Conservation (phyloP, 1,140 invertebrate genomes). For the Cyphomyrmex costatus region DNA sequence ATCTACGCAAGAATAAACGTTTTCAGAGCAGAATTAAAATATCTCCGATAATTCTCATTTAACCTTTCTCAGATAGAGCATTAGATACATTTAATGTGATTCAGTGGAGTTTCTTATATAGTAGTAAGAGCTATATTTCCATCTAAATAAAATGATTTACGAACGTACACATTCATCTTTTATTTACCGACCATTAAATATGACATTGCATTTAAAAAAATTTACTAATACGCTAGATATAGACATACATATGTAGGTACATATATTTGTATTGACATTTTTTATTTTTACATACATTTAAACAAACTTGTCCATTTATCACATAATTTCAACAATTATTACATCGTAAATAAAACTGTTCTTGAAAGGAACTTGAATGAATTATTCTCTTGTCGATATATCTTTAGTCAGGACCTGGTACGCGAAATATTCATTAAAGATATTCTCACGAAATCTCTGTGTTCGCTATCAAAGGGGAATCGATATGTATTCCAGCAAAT, state of each 20-base stretch:
- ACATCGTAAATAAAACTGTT: background rate
- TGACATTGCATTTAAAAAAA: constrained; percentile 2
- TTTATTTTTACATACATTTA: constrained; percentile 8
- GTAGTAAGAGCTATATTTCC: background rate
- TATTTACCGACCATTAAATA: background rate
- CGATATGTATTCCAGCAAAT: constrained; percentile 57
- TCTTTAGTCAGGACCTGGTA: background rate
- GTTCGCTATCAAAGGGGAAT: constrained; percentile 27
- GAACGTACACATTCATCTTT: constrained; percentile 19
- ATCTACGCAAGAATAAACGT: background rate
- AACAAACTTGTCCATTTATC: background rate
- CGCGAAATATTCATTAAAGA: constrained; percentile 57
- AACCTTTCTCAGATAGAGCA: background rate
- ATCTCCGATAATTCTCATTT: constrained; percentile 4
- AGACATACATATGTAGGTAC: background rate
- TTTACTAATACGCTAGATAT: background rate
- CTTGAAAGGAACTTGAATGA: background rate
- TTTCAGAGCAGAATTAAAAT: constrained; percentile 21
- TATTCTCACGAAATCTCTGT: constrained; percentile 56
- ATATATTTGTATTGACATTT: background rate
- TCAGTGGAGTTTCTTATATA: constrained; percentile 2
- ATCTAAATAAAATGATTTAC: constrained; percentile 42
- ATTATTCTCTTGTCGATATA: background rate
- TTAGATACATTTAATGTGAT: constrained; percentile 16
- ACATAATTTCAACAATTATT: background rate